Conservation (phyloP, 1,140 invertebrate species). For the Magallana gigas region DNA sequence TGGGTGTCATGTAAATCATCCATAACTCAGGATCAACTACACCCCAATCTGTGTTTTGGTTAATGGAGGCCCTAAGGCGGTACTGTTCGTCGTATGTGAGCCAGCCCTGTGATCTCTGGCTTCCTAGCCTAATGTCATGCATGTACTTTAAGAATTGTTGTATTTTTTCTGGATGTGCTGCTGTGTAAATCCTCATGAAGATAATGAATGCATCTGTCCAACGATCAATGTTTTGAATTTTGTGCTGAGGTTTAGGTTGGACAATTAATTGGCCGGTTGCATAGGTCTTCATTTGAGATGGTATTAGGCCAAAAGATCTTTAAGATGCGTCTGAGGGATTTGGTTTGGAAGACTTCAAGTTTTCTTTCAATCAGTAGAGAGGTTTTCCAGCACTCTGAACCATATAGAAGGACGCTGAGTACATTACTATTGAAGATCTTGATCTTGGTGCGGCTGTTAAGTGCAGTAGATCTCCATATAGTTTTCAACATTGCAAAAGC, state of each 20-base stretch:
- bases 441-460: too few species aligned
- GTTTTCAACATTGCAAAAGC: too few species aligned
- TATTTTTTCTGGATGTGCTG: slow-evolving; percentile 15
- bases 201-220: slow-evolving; percentile 53
- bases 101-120: slow-evolving; percentile 35
- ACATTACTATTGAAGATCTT: too few species aligned
- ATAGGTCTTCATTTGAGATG: too few species aligned
- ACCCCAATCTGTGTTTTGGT: slow-evolving; percentile 34
- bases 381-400: too few species aligned
- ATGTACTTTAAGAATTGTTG: slow-evolving; percentile 43
- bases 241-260: not conserved
- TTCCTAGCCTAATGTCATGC: slow-evolving; percentile 27
- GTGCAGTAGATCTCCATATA: too few species aligned
- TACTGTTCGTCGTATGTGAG: slow-evolving; percentile 45
- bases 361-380: too few species aligned
- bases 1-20: slow-evolving; percentile 45
- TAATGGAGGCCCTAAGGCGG: slow-evolving; percentile 28
- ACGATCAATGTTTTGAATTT: slow-evolving; percentile 39
- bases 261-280: not conserved
- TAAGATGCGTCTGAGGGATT: too few species aligned
- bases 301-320: too few species aligned
- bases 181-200: slow-evolving; percentile 40
- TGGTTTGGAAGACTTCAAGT: too few species aligned
- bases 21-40: slow-evolving; percentile 45
- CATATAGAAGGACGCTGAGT: too few species aligned